Evolutionary conservation across 2,797 vertebrate species (phyloP), one percentile per base, ranked within the genome.

Genomic region (Esox lucius): DNA sequence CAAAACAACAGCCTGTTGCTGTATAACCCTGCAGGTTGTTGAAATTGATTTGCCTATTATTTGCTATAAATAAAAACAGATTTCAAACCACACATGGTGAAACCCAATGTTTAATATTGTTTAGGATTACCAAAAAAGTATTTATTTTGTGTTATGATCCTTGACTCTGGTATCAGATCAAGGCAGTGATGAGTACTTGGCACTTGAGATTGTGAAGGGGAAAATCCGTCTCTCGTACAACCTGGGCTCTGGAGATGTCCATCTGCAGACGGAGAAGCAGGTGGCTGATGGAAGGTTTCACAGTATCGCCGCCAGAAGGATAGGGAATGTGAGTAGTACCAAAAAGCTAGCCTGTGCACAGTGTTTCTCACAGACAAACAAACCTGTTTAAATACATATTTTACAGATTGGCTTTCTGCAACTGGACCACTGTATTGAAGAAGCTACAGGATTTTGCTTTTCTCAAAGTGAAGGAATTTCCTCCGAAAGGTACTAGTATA

Each of bases 211-310:
- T 70, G 35, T 93, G 68, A 80, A 88, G 26, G 93, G 93, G 26
- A 74, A 82, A 61, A 35, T 91, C 4, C 79, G 64, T 1, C 83
- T 95, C 51, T 92, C 93, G 15, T 95, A 90, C 79, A 86, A 95
- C 88, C 91, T 95, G 64, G 94, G 94, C 6, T 88, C 90, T 13
- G 94, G 93, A 42, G 83, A 90, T 6, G 87, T 93, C 66, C 88
- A 76, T 80, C 77, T 95, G 86, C 83, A 87, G 75, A 92, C 92
- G 12, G 76, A 79, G 24, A 94, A 94, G 61, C 81, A 81, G 22
- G 90, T 94, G 80, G 86, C 92, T 70, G 94, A 95, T 80, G 94
- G 94, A 61, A 42, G 78, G 77, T 95, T 95, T 78, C 94, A 95
- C 85, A 91, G 82, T 56, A 80, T 95, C 62, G 85, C 87, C 65